Conservation (phyloP, 2,113 vertebrate species). For the Poicephalus gulielmi region DNA sequence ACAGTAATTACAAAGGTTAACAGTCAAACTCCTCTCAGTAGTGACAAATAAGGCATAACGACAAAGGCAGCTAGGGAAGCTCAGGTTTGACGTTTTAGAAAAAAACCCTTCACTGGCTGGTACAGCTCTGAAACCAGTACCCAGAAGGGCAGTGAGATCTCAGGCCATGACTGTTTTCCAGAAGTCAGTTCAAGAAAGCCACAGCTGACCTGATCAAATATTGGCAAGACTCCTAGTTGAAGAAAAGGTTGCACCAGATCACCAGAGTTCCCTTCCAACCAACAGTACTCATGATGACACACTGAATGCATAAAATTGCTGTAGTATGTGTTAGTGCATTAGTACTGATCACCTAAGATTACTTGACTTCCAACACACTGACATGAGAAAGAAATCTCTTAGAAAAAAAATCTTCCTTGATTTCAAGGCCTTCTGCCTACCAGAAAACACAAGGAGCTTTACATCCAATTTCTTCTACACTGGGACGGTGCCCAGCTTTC, state of each 20-base stretch:
- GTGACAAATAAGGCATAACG: background rate
- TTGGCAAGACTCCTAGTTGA: background rate
- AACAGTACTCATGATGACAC: too few relatives aligned
- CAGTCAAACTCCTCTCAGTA: background rate
- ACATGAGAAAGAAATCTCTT: background rate
- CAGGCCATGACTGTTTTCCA: background rate
- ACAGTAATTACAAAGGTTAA: background rate
- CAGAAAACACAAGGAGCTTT: background rate
- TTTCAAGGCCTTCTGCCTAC: background rate
- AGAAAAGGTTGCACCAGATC: background rate
- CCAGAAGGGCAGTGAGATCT: background rate
- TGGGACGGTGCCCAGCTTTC: fast-evolving
- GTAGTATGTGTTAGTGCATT: background rate
- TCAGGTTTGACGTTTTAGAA: background rate
- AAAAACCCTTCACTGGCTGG: background rate
- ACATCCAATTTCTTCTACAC: background rate
- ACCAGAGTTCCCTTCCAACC: background rate
- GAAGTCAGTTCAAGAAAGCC: background rate
- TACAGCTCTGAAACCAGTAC: fast-evolving
- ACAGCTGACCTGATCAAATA: background rate
- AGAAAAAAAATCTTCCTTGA: background rate
- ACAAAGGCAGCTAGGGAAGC: background rate
- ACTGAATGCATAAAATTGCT: fast-evolving
- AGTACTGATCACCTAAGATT: background rate
- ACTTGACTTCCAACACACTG: background rate